phyloP scores from a whole-genome alignment of 1,140 invertebrate genomes.

The Pomacea maculata region DNA sequence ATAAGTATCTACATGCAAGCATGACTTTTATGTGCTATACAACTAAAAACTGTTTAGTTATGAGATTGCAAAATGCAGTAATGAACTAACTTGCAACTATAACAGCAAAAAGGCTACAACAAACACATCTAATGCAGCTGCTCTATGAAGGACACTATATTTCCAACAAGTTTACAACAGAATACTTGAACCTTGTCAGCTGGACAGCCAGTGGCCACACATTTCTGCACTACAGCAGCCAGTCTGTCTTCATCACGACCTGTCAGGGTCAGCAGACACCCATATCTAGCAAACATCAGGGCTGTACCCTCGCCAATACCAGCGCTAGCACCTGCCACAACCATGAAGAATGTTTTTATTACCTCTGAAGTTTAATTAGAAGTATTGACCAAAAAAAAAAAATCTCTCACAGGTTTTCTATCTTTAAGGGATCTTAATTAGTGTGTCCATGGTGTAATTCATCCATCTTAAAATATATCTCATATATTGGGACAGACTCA shows the following conservation, averaged over 20 bases:
- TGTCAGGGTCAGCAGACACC: constrained; percentile 31
- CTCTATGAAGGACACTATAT: not conserved
- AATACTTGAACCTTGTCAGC: constrained; percentile 22
- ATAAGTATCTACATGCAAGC: too few species aligned
- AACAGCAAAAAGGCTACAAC: not conserved
- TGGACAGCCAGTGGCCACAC: constrained; percentile 15
- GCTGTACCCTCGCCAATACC: constrained; percentile 40
- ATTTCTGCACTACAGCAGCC: constrained; percentile 16
- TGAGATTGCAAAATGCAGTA: too few species aligned
- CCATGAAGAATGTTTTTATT: too few species aligned
- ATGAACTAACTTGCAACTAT: not conserved
- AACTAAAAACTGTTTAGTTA: too few species aligned
- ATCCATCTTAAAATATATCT: too few species aligned
- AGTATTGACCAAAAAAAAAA: not conserved
- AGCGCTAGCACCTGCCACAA: constrained; percentile 33
- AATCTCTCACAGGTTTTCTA: not conserved
- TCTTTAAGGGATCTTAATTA: not conserved
- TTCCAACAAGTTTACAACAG: not conserved
- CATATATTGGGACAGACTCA: too few species aligned
- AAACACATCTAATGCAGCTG: not conserved
- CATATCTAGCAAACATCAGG: constrained; percentile 37
- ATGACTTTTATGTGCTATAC: too few species aligned
- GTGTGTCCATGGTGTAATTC: too few species aligned
- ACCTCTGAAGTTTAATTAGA: not conserved
- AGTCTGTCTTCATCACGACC: constrained; percentile 38